Base-by-base conservation (phyloP, 1,140 invertebrate genomes). In the Zophobas atratus region DNA sequence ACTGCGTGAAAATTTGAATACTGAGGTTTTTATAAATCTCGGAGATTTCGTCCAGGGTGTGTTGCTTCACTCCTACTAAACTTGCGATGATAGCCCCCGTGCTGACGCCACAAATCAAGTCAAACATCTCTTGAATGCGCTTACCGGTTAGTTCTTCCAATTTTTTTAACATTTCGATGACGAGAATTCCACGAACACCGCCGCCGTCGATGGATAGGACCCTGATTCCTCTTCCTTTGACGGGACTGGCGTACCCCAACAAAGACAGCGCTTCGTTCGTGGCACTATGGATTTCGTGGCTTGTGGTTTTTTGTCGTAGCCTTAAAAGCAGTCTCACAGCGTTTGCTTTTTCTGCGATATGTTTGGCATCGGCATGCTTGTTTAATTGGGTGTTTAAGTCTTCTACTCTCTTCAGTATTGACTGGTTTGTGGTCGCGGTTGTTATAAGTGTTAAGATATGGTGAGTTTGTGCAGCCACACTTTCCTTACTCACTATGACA, bases 91-190 rank as follows among this genome's bases (percentile, higher is more conserved):
- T 94, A 6, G 94, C 93, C 57, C 96, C 96, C 1, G 97, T 98
- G 84, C 95, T 97, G 6, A 98, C 96, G 4, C 97, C 97, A 84
- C 95, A 95, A 80, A 98, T 94, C 77, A 94, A 94, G 87, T 98
- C 97, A 88, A 98, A 98, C 85, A 94, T 87, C 80, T 94, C 90
- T 81, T 91, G 85, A 33, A 93, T 89, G 78, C 85, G 88, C 80
- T 91, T 90, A 0, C 92, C 92, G 34, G 93, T 94, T 2, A 93
- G 81, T 79, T 90, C 86, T 87, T 97, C 95, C 6, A 97, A 85
- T 80, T 93, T 92, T 76, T 92, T 91, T 49, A 97, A 85, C 84
- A 96, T 92, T 87, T 96, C 92, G 56, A 97, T 90, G 0, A 95
- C 93, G 20, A 96, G 89, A 8, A 97, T 88, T 38, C 95, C 96